Evolutionary conservation across 1,140 invertebrate genomes (phyloP).

Genomic region (Tyrophagus putrescentiae): DNA sequence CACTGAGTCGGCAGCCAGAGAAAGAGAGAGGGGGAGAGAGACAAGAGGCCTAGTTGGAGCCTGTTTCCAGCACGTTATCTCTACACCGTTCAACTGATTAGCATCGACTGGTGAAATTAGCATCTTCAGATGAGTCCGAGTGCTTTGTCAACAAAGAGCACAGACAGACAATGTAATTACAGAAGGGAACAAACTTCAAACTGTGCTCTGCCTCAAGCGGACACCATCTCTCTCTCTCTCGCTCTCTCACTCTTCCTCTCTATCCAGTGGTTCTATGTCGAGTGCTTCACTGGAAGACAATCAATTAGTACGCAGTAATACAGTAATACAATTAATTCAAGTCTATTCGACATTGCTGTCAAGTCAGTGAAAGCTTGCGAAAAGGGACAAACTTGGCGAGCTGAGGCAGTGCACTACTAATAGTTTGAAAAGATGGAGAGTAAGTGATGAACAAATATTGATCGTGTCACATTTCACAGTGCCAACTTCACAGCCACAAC

Average conservation of each 20-base stretch:
- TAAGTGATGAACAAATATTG: constrained; percentile 14
- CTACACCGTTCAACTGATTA: no score
- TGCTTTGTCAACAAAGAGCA: constrained; percentile 8
- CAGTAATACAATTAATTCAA: constrained; percentile 4
- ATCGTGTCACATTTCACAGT: neutral
- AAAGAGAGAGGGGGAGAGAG: neutral
- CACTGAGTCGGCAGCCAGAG: neutral
- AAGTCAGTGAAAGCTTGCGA: no score
- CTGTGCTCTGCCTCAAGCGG: no score
- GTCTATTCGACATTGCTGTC: neutral
- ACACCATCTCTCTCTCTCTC: no score
- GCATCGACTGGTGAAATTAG: neutral
- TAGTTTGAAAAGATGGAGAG: no score
- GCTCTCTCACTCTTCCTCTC: no score
- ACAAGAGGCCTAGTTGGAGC: neutral
- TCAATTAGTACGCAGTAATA: no score
- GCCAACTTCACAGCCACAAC: neutral
- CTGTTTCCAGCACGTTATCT: no score
- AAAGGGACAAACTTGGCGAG: no score
- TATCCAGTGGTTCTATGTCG: neutral
- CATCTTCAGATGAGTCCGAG: constrained; percentile 8
- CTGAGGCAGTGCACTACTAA: no score
- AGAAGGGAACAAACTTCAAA: no score
- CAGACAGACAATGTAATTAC: constrained; percentile 11
- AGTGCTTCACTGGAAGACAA: neutral